Evolutionary conservation across 2,888 invertebrate genomes (phyloP).

Genomic region (Agrochola circellaris): DNA sequence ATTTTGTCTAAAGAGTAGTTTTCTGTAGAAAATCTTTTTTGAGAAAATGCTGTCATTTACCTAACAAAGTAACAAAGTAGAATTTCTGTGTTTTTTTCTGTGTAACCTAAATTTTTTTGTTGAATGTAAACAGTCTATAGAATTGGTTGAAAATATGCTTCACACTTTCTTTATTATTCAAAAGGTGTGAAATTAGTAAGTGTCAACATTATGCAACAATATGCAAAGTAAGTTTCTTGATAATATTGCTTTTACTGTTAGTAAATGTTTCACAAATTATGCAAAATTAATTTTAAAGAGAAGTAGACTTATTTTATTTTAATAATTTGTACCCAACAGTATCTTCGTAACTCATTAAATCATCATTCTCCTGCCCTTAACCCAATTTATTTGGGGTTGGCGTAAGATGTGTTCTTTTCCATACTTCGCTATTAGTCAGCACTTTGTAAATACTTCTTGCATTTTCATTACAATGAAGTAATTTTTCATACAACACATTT

Average conservation of each 20-base stretch:
- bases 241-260: slow-evolving; percentile 25
- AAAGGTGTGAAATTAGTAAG: slow-evolving; percentile 54
- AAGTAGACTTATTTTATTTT: background rate
- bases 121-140: slow-evolving; percentile 19
- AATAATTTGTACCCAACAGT: background rate
- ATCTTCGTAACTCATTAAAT: background rate
- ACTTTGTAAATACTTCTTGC: background rate
- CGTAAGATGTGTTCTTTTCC: no score
- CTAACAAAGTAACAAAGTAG: slow-evolving; percentile 31
- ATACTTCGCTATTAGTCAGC: background rate
- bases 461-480: background rate
- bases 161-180: slow-evolving; percentile 48
- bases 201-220: slow-evolving; percentile 42
- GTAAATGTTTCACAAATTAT: background rate
- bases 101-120: slow-evolving; percentile 49
- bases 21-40: background rate
- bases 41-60: slow-evolving; percentile 7
- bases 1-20: slow-evolving; percentile 1
- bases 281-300: slow-evolving; percentile 14
- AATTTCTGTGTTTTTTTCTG: slow-evolving; percentile 25
- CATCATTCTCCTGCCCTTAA: no score
- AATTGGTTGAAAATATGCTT: slow-evolving; percentile 37
- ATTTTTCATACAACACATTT: no score
- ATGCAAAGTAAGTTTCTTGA: slow-evolving; percentile 36
- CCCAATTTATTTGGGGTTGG: no score